Evolutionary conservation across 2,113 vertebrate genomes (phyloP).

Genomic region (Pteropus alecto): DNA sequence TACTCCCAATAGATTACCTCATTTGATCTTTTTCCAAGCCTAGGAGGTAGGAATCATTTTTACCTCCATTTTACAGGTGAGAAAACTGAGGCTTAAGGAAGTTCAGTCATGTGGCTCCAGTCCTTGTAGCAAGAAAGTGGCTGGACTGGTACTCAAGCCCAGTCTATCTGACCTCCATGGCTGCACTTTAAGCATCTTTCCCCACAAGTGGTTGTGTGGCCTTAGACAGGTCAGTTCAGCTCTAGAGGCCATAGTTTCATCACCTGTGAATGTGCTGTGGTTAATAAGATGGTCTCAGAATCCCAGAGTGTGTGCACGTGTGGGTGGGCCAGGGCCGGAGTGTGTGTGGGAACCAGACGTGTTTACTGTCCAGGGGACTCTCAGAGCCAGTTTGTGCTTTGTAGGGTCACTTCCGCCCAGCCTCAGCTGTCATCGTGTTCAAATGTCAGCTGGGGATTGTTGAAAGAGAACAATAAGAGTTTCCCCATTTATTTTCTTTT

Average conservation of each 20-base stretch:
- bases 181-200: neutral
- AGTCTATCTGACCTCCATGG: neutral
- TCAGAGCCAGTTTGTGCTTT: neutral
- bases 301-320: too few relatives aligned
- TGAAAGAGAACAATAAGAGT: neutral
- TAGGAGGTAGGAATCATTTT: neutral
- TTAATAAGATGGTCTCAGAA: neutral
- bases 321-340: neutral
- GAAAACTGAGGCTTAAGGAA: neutral
- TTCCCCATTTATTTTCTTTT: neutral
- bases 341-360: fast-evolving
- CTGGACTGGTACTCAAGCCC: too few relatives aligned
- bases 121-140: neutral
- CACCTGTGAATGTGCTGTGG: neutral
- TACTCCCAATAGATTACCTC: neutral
- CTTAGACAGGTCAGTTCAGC: neutral
- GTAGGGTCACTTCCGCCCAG: neutral
- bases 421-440: neutral
- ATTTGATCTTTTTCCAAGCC: neutral
- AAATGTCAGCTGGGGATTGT: neutral
- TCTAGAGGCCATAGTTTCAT: neutral
- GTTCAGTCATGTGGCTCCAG: neutral
- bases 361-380: neutral
- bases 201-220: neutral
- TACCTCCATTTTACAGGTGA: neutral